These are phyloP conservation scores for Actenoides hombroni DNA, from an alignment of 2,113 vertebrate species.

Conservation along the genomic window DNA sequence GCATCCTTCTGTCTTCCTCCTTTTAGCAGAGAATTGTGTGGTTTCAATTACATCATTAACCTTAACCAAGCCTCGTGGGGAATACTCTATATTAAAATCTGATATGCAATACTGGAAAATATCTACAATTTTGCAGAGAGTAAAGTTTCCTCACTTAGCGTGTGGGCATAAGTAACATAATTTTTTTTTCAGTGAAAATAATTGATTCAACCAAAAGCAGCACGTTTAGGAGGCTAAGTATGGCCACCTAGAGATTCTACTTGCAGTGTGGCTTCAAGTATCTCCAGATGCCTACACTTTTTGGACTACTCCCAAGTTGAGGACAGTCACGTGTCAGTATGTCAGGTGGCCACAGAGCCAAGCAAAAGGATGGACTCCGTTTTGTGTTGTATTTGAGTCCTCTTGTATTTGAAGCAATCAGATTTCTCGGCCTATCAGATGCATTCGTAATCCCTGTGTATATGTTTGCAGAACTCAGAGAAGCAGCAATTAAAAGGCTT, in stretches of 20 bases:
- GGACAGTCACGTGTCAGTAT: not conserved
- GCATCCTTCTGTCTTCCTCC: not conserved
- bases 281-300: not conserved
- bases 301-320: not conserved
- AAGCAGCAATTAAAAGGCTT: constrained; percentile 36
- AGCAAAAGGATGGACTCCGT: not conserved
- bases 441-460: not conserved
- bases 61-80: not conserved
- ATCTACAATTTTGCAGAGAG: not conserved
- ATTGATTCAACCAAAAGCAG: not conserved
- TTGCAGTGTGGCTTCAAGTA: not conserved
- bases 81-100: not conserved
- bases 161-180: not conserved
- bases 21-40: not conserved
- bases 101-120: not conserved
- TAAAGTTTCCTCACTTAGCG: not conserved
- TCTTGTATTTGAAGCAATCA: not conserved
- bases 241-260: not conserved
- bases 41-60: not conserved
- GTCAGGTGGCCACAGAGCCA: not conserved
- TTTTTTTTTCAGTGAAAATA: not conserved
- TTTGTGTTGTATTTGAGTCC: not conserved
- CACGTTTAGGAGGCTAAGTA: accelerated
- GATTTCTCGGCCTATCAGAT: not conserved
- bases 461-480: not conserved